A percentile compares a stretch with the other conserved stretches of the same genome.
Conservation (phyloP, 2,888 invertebrate genomes). For the Marronus borbonicus region DNA sequence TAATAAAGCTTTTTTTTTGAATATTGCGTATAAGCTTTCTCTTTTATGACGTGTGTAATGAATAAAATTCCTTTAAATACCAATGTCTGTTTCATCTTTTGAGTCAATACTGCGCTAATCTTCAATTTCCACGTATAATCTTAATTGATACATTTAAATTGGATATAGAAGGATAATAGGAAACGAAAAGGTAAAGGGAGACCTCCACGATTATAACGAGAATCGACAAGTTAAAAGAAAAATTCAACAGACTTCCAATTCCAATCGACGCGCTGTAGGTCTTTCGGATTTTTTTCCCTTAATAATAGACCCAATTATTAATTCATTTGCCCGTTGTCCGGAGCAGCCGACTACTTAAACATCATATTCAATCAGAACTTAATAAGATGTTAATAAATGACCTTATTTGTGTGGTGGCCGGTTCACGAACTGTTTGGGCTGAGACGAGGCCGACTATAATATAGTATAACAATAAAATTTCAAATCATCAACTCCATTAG, state of each 20-base stretch:
- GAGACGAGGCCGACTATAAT: no score
- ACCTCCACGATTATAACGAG: conserved; percentile 12
- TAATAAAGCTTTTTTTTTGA: conserved; percentile 6
- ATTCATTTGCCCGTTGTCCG: conserved; percentile 49
- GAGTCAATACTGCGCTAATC: no score
- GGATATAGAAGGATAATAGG: not conserved
- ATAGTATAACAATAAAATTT: not conserved
- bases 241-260: not conserved
- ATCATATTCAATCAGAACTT: conserved; percentile 52
- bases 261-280: conserved; percentile 51
- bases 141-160: conserved; percentile 32
- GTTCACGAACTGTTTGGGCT: conserved; percentile 18
- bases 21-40: conserved; percentile 24
- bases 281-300: conserved; percentile 41
- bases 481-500: not conserved
- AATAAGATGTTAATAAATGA: conserved; percentile 55
- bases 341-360: conserved; percentile 50
- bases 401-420: conserved; percentile 45
- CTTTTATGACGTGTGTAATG: conserved; percentile 13
- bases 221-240: not conserved
- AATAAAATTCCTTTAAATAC: no score
- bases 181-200: not conserved
- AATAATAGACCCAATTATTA: conserved; percentile 54
- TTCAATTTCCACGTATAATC: not conserved
- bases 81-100: no score